Conservation (phyloP, 2,113 vertebrate species). For the Xyrauchen texanus region DNA sequence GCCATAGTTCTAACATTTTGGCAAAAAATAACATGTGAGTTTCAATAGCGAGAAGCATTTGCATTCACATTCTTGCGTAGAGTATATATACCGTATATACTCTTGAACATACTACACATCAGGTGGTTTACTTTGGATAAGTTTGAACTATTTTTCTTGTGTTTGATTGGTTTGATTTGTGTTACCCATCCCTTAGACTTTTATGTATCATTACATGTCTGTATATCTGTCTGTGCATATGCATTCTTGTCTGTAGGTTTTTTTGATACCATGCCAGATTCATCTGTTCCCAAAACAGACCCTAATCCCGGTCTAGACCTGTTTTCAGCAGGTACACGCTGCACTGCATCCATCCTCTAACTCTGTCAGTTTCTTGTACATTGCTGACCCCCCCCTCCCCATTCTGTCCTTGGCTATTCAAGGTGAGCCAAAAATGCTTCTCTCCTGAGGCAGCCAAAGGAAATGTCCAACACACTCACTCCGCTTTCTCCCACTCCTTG, state of each 20-base stretch:
- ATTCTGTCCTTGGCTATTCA: constrained; percentile 37
- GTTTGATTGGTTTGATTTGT: constrained; percentile 6
- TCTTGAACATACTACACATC: no score
- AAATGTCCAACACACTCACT: neutral
- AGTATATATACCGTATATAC: no score
- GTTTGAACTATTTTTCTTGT: neutral
- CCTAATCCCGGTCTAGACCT: constrained; percentile 86
- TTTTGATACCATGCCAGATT: constrained; percentile 88
- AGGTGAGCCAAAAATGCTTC: constrained; percentile 29
- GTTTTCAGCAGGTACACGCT: constrained; percentile 89
- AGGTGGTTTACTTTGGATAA: neutral
- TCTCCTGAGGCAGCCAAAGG: constrained; percentile 1
- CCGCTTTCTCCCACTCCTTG: neutral
- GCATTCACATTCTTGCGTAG: no score
- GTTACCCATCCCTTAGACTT: neutral
- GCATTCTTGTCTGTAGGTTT: constrained; percentile 89
- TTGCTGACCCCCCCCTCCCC: neutral
- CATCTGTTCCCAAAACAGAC: constrained; percentile 77
- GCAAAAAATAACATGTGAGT: no score
- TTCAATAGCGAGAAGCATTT: no score
- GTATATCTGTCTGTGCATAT: neutral
- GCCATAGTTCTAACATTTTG: no score
- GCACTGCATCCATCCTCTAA: constrained; percentile 41
- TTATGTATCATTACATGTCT: no score
- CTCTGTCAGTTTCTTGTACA: constrained; percentile 27